phyloP scores from a whole-genome alignment of 2,888 invertebrate species.

The Cyrtodaria siliqua region DNA sequence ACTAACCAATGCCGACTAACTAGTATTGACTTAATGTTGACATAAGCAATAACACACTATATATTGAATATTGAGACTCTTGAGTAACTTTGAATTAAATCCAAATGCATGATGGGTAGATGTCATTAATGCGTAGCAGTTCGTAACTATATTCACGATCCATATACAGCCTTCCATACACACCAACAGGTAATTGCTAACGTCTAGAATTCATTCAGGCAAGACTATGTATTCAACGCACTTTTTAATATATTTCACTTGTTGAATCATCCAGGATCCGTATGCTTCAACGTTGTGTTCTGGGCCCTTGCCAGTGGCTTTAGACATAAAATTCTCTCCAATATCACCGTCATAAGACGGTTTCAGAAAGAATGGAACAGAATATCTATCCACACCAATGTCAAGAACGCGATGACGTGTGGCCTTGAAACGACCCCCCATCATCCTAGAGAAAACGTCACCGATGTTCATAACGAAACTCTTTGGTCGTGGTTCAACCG shows the following conservation, averaged over 20 bases:
- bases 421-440: constrained; percentile 72
- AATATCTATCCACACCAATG: constrained; percentile 68
- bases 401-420: constrained; percentile 75
- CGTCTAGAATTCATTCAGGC: constrained; percentile 58
- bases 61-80: too few species aligned
- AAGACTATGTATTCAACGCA: constrained; percentile 65
- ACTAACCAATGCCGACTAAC: too few species aligned
- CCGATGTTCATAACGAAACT: constrained; percentile 77
- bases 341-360: constrained; percentile 72
- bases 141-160: too few species aligned
- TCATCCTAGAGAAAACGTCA: constrained; percentile 72
- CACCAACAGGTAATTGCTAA: too few species aligned
- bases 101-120: too few species aligned
- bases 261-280: constrained; percentile 71
- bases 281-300: constrained; percentile 65
- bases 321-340: constrained; percentile 64
- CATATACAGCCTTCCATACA: too few species aligned
- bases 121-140: too few species aligned
- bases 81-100: too few species aligned
- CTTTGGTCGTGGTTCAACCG: constrained; percentile 63
- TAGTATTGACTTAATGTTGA: too few species aligned
- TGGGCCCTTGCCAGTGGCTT: constrained; percentile 54
- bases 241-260: constrained; percentile 64
- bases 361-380: constrained; percentile 76
- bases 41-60: too few species aligned